Percentiles rank a stretch among this genome's conserved stretches.
Evolutionary conservation across 2,113 vertebrate species (phyloP).

Genomic region (Saguinus imperator): DNA sequence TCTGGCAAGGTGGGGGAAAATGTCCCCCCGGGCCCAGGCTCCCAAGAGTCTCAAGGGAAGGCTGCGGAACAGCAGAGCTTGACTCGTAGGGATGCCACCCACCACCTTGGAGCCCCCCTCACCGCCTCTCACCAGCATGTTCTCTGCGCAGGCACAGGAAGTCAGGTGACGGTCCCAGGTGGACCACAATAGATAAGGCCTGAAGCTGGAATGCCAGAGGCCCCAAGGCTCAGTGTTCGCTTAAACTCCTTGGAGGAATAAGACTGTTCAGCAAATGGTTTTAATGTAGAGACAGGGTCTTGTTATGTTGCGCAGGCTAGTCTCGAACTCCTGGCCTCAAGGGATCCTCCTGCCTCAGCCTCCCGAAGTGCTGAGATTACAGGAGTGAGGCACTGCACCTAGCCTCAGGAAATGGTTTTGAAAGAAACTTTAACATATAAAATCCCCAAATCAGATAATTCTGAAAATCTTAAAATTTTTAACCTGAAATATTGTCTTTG

Average conservation of each 20-base stretch:
- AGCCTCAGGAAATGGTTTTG: background rate
- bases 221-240: background rate
- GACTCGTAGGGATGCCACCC: background rate
- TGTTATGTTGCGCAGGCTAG: too few relatives aligned
- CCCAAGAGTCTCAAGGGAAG: background rate
- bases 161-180: background rate
- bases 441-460: background rate
- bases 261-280: background rate
- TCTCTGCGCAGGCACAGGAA: background rate
- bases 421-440: background rate
- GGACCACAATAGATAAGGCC: conserved; percentile 34
- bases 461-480: background rate
- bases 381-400: too few relatives aligned
- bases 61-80: background rate
- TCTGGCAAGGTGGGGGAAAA: rapidly evolving
- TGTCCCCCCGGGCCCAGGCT: too few relatives aligned
- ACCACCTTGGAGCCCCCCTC: background rate
- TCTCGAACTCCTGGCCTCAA: too few relatives aligned
- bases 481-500: background rate
- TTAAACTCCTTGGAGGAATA: background rate
- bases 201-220: conserved; percentile 44
- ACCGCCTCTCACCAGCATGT: background rate
- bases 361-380: too few relatives aligned
- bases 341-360: too few relatives aligned
- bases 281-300: background rate